These are phyloP conservation scores for Catamblyrhynchus diadema DNA, from an alignment of 2,797 vertebrate genomes.

Conservation along the genomic window DNA sequence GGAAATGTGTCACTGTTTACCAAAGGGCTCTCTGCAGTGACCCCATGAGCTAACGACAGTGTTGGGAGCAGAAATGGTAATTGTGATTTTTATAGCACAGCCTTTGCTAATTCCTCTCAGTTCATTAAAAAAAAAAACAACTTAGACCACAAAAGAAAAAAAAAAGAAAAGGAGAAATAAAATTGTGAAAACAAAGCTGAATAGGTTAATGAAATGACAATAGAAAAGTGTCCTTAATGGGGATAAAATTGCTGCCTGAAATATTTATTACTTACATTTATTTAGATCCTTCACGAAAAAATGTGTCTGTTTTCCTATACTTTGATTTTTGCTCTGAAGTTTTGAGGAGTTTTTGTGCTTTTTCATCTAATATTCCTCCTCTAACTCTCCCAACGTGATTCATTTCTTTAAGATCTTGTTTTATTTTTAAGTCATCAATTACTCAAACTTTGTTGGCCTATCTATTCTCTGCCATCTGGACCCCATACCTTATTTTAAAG, in stretches of 20 bases:
- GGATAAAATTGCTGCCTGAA: constrained; percentile 60
- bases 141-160: not conserved
- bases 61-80: constrained; percentile 11
- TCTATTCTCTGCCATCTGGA: constrained; percentile 89
- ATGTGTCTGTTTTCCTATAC: constrained; percentile 45
- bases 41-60: constrained; percentile 15
- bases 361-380: constrained; percentile 79
- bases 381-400: constrained; percentile 81
- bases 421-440: constrained; percentile 95
- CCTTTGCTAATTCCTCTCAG: constrained; percentile 15
- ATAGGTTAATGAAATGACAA: constrained; percentile 47
- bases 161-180: not conserved
- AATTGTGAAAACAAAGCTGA: constrained; percentile 11
- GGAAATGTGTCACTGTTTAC: constrained; percentile 4
- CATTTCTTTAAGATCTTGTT: constrained; percentile 81
- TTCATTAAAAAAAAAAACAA: constrained; percentile 6
- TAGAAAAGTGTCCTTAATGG: constrained; percentile 27
- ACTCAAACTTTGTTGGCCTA: constrained; percentile 88
- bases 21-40: constrained; percentile 34
- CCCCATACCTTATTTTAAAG: constrained; percentile 89
- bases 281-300: constrained; percentile 48
- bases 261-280: constrained; percentile 51
- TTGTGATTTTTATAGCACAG: constrained; percentile 42
- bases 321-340: constrained; percentile 57
- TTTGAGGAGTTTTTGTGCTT: constrained; percentile 55